Evolutionary conservation across 2,113 vertebrate genomes (phyloP).

Genomic region (Anoura caudifer): DNA sequence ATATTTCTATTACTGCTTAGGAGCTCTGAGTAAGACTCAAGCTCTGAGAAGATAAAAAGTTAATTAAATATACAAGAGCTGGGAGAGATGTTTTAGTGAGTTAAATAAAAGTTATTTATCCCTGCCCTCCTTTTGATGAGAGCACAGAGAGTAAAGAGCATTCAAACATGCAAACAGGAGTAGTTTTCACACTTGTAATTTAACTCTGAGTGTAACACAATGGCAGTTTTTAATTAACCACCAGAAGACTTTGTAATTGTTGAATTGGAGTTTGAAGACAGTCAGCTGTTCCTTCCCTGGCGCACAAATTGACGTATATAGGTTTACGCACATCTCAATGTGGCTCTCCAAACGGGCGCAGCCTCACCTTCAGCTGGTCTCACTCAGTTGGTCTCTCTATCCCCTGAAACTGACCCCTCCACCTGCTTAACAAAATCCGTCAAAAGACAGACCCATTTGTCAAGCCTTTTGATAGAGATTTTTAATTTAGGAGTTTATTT

Average conservation of each 20-base stretch:
- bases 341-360: neutral
- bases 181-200: constrained; percentile 59
- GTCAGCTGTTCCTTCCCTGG: constrained; percentile 42
- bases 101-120: constrained; percentile 71
- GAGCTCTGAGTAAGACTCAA: constrained; percentile 2
- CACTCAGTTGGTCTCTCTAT: neutral
- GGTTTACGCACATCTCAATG: constrained; percentile 25
- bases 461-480: neutral
- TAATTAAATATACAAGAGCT: constrained; percentile 69
- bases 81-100: constrained; percentile 52
- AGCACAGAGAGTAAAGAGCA: constrained; percentile 27
- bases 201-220: constrained; percentile 51
- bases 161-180: constrained; percentile 52
- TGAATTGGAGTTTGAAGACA: constrained; percentile 66
- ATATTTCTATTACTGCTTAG: constrained; percentile 19
- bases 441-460: neutral
- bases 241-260: constrained; percentile 60
- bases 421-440: neutral
- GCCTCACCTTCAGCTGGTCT: neutral
- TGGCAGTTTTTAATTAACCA: constrained; percentile 69
- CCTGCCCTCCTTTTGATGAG: constrained; percentile 56
- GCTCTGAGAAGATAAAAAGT: constrained; percentile 35
- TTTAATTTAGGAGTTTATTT: constrained; percentile 2
- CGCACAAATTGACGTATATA: constrained; percentile 30
- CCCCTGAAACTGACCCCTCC: neutral